These are phyloP conservation scores for Trichomycterus rosablanca DNA, from an alignment of 2,113 vertebrate species.

Conservation along the genomic window DNA sequence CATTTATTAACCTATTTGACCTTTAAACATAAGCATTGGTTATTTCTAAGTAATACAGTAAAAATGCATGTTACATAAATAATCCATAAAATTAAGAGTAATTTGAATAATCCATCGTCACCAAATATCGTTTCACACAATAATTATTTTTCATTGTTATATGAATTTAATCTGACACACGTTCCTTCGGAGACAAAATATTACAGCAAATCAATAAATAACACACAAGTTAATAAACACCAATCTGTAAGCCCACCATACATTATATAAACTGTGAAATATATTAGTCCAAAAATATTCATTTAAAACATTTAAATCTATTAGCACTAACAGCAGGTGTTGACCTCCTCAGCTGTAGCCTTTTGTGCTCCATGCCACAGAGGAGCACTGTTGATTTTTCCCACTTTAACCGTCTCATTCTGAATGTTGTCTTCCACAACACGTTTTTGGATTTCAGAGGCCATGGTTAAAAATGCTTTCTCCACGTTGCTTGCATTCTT, in stretches of 20 bases:
- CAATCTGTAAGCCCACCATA: background rate
- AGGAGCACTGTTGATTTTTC: conserved; percentile 81
- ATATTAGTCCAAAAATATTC: background rate
- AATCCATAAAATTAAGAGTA: too few species aligned
- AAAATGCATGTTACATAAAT: too few species aligned
- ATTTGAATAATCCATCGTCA: too few species aligned
- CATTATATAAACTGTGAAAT: conserved; percentile 19
- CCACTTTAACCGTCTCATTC: conserved; percentile 62
- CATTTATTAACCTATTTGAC: too few species aligned
- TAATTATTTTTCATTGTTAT: too few species aligned
- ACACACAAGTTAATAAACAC: background rate
- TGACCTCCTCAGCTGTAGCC: conserved; percentile 47
- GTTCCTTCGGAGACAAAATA: background rate
- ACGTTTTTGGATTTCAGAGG: conserved; percentile 92
- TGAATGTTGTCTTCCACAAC: conserved; percentile 72
- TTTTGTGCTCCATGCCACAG: conserved; percentile 70
- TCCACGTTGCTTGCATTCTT: conserved; percentile 94
- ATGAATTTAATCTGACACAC: background rate
- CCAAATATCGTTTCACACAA: too few species aligned
- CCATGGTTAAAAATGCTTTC: conserved; percentile 96
- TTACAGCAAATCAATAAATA: background rate
- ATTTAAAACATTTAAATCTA: conserved; percentile 3
- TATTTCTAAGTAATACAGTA: too few species aligned
- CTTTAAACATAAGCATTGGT: too few species aligned
- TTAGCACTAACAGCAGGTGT: conserved; percentile 60